Evolutionary conservation across 2,888 invertebrate genomes (phyloP).

Genomic region (Drosophila silvestris): DNA sequence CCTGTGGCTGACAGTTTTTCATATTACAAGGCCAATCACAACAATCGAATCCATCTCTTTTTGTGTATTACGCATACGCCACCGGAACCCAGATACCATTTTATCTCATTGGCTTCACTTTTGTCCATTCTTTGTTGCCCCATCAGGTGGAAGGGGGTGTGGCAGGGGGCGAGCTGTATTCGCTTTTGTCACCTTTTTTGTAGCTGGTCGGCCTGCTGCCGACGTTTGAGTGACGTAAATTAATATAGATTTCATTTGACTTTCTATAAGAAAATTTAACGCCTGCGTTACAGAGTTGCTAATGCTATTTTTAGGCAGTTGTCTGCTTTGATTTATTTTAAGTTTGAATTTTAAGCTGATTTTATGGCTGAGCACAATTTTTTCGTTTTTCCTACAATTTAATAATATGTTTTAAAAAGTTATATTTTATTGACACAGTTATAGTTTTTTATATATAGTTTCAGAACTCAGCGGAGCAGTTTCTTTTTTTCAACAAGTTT

Average conservation of each 20-base stretch:
- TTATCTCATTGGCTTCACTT: conserved; percentile 49
- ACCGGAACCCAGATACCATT: conserved; percentile 18
- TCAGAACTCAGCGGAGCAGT: background rate
- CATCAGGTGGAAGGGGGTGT: conserved; percentile 1
- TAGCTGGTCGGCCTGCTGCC: conserved; percentile 33
- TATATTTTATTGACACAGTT: background rate
- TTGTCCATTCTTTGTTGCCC: conserved; percentile 43
- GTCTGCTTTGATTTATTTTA: background rate
- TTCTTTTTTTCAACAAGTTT: background rate
- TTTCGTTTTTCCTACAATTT: background rate
- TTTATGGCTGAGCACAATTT: background rate
- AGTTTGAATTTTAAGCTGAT: background rate
- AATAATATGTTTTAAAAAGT: background rate
- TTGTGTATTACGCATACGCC: conserved; percentile 25
- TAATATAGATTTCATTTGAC: conserved; percentile 63
- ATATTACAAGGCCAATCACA: conserved; percentile 53
- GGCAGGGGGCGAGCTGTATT: background rate
- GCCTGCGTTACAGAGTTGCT: conserved; percentile 21
- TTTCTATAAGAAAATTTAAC: conserved; percentile 27
- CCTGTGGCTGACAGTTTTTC: conserved; percentile 79
- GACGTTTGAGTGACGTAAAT: conserved; percentile 68
- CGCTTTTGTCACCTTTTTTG: conserved; percentile 70
- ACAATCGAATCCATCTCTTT: conserved; percentile 53
- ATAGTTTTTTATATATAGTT: background rate
- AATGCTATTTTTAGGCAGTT: background rate